Evolutionary conservation across 2,888 invertebrate genomes (phyloP).

Genomic region (Gonocerus acuteangulatus): DNA sequence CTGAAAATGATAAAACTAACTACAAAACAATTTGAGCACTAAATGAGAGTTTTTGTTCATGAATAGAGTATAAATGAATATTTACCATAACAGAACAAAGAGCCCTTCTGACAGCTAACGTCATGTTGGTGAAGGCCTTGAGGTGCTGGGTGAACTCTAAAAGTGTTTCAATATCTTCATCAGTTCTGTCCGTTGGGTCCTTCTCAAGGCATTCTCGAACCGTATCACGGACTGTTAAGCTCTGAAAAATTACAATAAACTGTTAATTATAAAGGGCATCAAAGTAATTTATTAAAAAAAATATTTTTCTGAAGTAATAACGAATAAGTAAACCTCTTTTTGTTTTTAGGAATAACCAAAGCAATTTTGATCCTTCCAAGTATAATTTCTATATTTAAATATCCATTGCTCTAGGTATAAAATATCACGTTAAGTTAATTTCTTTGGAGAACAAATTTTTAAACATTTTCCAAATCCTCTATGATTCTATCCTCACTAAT

Average conservation of each 20-base stretch:
- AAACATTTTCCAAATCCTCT: no score
- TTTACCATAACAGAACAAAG: conserved; percentile 87
- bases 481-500: no score
- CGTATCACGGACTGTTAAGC: conserved; percentile 83
- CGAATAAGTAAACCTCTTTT: background rate
- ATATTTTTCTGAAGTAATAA: background rate
- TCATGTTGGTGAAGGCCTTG: conserved; percentile 96
- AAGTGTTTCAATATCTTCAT: conserved; percentile 91
- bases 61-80: background rate
- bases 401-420: no score
- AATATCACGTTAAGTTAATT: no score
- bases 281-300: background rate
- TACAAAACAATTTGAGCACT: no score
- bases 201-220: conserved; percentile 96
- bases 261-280: no score
- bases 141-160: conserved; percentile 96
- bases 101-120: conserved; percentile 84
- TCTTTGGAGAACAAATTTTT: no score
- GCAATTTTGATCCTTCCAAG: no score
- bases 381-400: no score
- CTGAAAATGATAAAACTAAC: no score
- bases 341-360: no score
- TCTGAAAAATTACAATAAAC: conserved; percentile 47
- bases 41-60: no score
- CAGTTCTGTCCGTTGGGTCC: conserved; percentile 88